Percentiles rank a stretch among this genome's conserved stretches.
phyloP scores from a whole-genome alignment of 2,797 vertebrate species.

The Varecia variegata region DNA sequence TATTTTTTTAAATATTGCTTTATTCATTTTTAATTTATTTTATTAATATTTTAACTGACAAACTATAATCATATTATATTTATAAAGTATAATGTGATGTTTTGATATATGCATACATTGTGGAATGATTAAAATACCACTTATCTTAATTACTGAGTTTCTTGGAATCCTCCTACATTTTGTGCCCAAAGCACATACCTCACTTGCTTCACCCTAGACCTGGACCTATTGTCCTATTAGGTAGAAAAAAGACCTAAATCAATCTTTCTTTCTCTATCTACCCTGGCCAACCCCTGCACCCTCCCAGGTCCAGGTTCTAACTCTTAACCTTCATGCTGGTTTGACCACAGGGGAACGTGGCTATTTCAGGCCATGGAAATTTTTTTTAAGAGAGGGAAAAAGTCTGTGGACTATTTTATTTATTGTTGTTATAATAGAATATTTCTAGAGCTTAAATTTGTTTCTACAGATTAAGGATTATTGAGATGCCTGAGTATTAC shows the following conservation, averaged over 20 bases:
- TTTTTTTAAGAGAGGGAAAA: background rate
- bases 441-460: background rate
- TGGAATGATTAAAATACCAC: background rate
- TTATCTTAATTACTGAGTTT: background rate
- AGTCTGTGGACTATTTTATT: background rate
- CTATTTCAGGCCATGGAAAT: background rate
- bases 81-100: background rate
- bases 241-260: background rate
- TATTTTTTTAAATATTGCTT: background rate
- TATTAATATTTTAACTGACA: background rate
- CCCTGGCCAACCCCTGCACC: accelerated
- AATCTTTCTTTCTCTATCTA: background rate
- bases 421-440: background rate
- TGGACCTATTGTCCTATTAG: background rate
- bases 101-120: background rate
- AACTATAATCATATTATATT: background rate
- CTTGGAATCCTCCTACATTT: background rate
- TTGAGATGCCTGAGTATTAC: background rate
- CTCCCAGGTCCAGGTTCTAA: background rate
- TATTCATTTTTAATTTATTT: background rate
- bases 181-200: background rate
- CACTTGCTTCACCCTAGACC: background rate
- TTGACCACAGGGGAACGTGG: background rate
- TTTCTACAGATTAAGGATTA: background rate
- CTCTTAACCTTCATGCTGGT: background rate